These are phyloP conservation scores for Tenodera sinensis DNA, from an alignment of 2,888 invertebrate species.

Conservation along the genomic window DNA sequence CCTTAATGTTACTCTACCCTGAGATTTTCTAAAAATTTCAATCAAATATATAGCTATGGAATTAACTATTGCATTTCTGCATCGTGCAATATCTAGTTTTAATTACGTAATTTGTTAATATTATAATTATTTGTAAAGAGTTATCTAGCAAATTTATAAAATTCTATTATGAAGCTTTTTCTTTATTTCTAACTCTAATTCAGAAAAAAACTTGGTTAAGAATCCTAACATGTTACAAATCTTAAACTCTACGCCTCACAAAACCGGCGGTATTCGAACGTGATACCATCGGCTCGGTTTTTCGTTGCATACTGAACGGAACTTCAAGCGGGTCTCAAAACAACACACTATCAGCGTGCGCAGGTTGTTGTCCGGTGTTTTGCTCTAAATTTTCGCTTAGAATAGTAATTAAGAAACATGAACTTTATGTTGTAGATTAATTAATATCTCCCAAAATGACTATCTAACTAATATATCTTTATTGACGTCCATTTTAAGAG, in stretches of 20 bases:
- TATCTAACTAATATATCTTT: not conserved
- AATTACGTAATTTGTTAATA: slow-evolving; percentile 7
- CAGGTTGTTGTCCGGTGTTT: not conserved
- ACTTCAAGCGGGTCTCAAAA: not conserved
- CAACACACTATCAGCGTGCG: not conserved
- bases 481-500: not conserved
- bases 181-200: not conserved
- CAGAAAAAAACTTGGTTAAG: not conserved
- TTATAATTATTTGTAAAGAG: not conserved
- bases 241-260: not conserved
- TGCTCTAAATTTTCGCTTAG: not conserved
- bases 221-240: not conserved
- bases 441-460: not conserved
- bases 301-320: not conserved
- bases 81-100: slow-evolving; percentile 10
- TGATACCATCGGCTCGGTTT: not conserved
- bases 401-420: not conserved
- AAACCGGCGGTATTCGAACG: not conserved
- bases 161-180: not conserved
- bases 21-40: slow-evolving; percentile 22
- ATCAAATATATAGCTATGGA: slow-evolving; percentile 2
- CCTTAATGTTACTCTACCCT: slow-evolving; percentile 14
- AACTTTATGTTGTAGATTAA: not conserved
- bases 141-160: slow-evolving; percentile 15
- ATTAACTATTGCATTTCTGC: slow-evolving; percentile 9